phyloP scores from a whole-genome alignment of 2,113 vertebrate species.

The Mastomys coucha region DNA sequence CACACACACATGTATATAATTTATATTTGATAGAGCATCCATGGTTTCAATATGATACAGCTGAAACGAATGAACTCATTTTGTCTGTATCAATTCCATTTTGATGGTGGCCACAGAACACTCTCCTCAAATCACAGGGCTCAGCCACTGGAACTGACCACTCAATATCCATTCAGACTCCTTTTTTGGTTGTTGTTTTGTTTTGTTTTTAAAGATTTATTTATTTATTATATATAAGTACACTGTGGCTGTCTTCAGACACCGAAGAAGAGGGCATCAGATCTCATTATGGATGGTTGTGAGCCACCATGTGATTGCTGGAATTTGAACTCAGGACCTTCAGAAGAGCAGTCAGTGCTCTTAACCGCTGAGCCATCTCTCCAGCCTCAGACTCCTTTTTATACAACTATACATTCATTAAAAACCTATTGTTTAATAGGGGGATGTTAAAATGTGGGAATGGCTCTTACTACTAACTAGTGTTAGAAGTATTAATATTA shows the following conservation, averaged over 20 bases:
- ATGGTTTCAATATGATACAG: neutral
- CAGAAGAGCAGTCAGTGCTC: too few species aligned
- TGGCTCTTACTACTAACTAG: neutral
- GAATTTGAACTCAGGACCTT: too few species aligned
- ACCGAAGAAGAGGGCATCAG: too few species aligned
- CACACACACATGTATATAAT: too few species aligned
- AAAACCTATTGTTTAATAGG: neutral
- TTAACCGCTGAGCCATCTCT: too few species aligned
- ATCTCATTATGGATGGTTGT: too few species aligned
- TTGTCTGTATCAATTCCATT: neutral
- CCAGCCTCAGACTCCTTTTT: neutral
- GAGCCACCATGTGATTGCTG: too few species aligned
- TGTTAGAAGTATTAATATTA: neutral
- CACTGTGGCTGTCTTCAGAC: too few species aligned
- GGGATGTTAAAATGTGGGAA: neutral
- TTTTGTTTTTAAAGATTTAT: too few species aligned
- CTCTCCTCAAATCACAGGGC: conserved; percentile 10
- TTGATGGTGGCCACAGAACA: neutral
- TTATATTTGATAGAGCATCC: neutral
- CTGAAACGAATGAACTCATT: neutral
- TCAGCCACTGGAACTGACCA: neutral
- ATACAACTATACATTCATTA: neutral
- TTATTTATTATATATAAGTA: too few species aligned
- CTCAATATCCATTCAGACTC: neutral
- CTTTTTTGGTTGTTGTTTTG: too few species aligned